phyloP scores from a whole-genome alignment of 1,140 invertebrate species.

The Camponotus floridanus region DNA sequence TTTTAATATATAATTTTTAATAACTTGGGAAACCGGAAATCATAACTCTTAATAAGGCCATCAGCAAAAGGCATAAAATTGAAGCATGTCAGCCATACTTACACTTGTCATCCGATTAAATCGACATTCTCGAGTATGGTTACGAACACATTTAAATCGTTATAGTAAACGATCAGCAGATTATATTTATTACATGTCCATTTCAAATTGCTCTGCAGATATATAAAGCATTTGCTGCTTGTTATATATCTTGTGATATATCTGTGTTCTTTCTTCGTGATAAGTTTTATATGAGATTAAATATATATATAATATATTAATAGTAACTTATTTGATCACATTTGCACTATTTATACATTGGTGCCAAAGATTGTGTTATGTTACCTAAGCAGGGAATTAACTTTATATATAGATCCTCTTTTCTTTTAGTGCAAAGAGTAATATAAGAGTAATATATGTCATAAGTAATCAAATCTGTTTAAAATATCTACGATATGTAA shows the following conservation, averaged over 20 bases:
- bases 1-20: neutral
- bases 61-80: slow-evolving; percentile 36
- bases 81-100: slow-evolving; percentile 6
- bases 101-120: neutral
- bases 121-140: slow-evolving; percentile 11
- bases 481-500: neutral
- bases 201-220: slow-evolving; percentile 80
- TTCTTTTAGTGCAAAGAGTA: neutral
- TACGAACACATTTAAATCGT: slow-evolving; percentile 66
- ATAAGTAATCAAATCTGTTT: neutral
- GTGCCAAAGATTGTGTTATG: neutral
- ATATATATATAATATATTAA: neutral
- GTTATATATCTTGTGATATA: neutral
- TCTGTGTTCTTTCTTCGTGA: neutral
- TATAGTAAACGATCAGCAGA: neutral
- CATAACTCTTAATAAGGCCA: slow-evolving; percentile 21
- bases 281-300: neutral
- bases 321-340: no score
- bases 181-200: slow-evolving; percentile 78
- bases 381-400: neutral
- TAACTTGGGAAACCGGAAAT: neutral
- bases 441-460: no score
- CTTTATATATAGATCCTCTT: neutral
- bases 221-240: no score
- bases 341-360: no score